Evolutionary conservation across 1,140 invertebrate species (phyloP), one percentile per base, ranked within the genome.

Genomic region (Melipona quadrifasciata): DNA sequence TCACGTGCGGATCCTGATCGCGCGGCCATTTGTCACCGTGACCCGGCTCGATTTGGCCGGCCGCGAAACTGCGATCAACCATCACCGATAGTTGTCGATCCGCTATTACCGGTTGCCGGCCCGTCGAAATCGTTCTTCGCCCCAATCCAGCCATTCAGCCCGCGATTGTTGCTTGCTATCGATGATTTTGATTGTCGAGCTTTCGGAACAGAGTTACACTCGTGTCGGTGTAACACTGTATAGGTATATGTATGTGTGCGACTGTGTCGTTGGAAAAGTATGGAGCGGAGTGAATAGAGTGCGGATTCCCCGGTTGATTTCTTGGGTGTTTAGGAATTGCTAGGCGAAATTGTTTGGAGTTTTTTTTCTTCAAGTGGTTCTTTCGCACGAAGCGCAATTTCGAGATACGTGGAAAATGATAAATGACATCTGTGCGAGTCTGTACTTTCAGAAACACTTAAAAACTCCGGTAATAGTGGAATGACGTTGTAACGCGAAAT

Each of bases 21-120:
- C 82, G 31, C 31, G 72, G 65, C 76, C 77, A 85, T 88, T 87
- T 88, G 73, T 88, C 86, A 88, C 86, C 55, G 31, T 53, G 55
- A n/a, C n/a, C 77, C 53, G 53, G 64, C 73, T 31, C 71, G 65
- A 86, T 86, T 87, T 72, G 85, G 75, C 65, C 80, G n/a, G 68
- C 61, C 67, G 39, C 86, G 58, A 87, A 87, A 87, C 81, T 68
- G 64, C 75, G 58, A 61, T 68, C 79, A 57, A 72, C 47, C 24
- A 47, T 77, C 76, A 55, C 67, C 39, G 39, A 47, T 47, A 47
- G 73, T 86, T 83, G 74, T 83, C 73, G 85, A 79, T 71, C 64
- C 51, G 34, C 79, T 64, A 86, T 86, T 82, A 72, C 58, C 71
- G 80, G 51, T 21, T 71, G 27, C 57, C 39, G 19, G 39, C 31